Evolutionary conservation across 2,797 vertebrate genomes (phyloP).

Genomic region (Falco biarmicus): DNA sequence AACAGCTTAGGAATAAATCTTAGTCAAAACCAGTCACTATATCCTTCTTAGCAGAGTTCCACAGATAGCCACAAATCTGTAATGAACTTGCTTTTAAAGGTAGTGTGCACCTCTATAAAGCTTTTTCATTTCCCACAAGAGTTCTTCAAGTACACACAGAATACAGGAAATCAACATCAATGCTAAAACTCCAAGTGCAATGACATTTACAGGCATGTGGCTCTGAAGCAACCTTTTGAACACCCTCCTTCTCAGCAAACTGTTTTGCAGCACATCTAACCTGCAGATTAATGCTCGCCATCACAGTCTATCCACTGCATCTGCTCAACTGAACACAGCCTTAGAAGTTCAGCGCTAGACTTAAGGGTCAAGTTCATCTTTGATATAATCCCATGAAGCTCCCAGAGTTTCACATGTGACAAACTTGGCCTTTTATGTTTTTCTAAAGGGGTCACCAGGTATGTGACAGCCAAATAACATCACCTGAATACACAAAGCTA

Average conservation of each 20-base stretch:
- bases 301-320: background rate
- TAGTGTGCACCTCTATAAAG: background rate
- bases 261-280: background rate
- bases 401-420: background rate
- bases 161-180: background rate
- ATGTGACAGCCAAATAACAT: background rate
- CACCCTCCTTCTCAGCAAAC: background rate
- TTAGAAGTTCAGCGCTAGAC: background rate
- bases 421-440: background rate
- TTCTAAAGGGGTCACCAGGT: background rate
- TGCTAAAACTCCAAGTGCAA: background rate
- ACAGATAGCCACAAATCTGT: background rate
- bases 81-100: background rate
- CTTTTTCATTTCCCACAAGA: background rate
- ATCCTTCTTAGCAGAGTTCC: background rate
- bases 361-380: slow-evolving; percentile 21
- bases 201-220: background rate
- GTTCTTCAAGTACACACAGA: background rate
- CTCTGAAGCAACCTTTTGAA: background rate
- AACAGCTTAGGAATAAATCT: background rate
- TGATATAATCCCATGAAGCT: background rate
- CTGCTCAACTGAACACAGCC: background rate
- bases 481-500: background rate
- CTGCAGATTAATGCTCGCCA: background rate
- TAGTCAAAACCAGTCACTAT: background rate